Evolutionary conservation across 2,113 vertebrate species (phyloP).

Genomic region (Bos indicus): DNA sequence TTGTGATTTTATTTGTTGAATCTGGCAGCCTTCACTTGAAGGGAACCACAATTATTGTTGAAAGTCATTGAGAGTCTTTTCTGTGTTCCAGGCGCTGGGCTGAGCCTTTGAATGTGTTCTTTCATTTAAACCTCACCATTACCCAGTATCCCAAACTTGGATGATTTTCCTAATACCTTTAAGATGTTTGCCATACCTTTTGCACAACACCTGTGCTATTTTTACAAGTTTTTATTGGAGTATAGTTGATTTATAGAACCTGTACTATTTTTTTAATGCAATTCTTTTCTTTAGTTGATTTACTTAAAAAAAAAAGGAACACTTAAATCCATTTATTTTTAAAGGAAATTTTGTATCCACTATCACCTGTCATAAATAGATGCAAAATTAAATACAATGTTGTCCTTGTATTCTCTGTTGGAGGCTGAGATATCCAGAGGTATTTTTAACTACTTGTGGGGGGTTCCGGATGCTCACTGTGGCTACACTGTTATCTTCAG

Average conservation of each 20-base stretch:
- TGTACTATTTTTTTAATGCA: neutral
- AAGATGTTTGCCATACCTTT: neutral
- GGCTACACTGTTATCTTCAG: neutral
- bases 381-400: neutral
- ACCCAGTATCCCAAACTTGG: neutral
- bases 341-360: neutral
- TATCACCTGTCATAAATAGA: neutral
- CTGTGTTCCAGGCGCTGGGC: neutral
- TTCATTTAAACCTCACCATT: neutral
- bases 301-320: neutral
- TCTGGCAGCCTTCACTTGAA: neutral
- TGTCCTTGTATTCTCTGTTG: neutral
- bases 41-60: neutral
- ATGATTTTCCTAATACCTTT: neutral
- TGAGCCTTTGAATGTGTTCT: neutral
- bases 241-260: neutral
- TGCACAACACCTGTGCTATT: neutral
- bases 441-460: neutral
- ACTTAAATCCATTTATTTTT: neutral
- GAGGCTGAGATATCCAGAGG: neutral
- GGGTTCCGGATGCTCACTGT: neutral
- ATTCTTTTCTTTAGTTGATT: neutral
- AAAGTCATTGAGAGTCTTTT: neutral
- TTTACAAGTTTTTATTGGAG: neutral
- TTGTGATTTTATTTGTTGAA: neutral